phyloP scores from a whole-genome alignment of 2,113 vertebrate species.

The Gobius niger region DNA sequence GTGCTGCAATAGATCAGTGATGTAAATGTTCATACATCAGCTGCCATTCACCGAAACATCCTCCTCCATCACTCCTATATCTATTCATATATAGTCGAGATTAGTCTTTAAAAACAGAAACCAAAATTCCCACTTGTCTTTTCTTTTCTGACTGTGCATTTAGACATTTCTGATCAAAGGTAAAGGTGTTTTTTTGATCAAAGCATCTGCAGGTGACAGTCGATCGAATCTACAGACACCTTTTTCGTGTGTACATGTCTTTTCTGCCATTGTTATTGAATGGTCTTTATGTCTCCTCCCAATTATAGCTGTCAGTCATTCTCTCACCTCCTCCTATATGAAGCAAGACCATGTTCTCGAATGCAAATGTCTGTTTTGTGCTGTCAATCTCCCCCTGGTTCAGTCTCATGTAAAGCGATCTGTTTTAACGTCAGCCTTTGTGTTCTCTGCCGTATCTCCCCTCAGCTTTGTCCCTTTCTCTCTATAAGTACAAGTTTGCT shows the following conservation, averaged over 20 bases:
- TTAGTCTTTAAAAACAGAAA: no score
- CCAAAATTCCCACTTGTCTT: no score
- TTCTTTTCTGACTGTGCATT: no score
- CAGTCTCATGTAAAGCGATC: background rate
- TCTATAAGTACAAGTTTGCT: background rate
- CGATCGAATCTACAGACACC: background rate
- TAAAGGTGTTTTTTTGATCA: background rate
- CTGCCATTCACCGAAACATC: no score
- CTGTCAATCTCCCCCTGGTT: conserved; percentile 1
- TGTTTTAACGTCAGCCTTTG: background rate
- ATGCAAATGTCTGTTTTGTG: background rate
- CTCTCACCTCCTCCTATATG: background rate
- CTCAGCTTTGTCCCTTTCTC: background rate
- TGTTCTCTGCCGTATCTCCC: background rate
- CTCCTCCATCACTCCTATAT: no score
- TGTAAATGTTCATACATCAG: no score
- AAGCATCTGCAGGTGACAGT: background rate
- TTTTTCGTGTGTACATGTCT: background rate
- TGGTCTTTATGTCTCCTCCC: background rate
- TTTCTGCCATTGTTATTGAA: background rate
- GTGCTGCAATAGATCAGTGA: no score
- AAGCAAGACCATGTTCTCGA: background rate
- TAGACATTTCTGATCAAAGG: background rate
- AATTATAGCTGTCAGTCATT: background rate
- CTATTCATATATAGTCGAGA: no score